Conservation (phyloP, 1,140 invertebrate genomes). For the Cyclargus thomasi region DNA sequence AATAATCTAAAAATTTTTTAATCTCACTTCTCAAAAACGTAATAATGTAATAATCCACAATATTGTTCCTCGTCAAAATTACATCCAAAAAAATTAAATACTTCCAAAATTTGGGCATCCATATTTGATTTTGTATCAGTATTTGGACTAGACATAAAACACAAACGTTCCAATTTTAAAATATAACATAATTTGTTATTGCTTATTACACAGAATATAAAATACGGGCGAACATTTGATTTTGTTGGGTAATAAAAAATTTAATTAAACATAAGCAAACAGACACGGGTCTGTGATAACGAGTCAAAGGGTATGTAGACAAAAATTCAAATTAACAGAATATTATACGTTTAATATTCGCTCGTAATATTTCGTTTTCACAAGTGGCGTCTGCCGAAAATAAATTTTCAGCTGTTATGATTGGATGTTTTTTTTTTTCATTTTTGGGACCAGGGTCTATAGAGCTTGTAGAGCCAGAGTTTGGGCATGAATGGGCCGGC, state of each 20-base stretch:
- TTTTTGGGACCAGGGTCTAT: too few relatives aligned
- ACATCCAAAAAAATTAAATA: background rate
- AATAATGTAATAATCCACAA: background rate
- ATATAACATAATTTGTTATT: background rate
- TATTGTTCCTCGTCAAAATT: background rate
- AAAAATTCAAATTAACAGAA: slow-evolving; percentile 9
- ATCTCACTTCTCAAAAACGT: too few relatives aligned
- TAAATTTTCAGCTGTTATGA: background rate
- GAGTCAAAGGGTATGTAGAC: slow-evolving; percentile 12
- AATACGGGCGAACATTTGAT: slow-evolving; percentile 18
- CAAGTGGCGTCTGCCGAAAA: background rate
- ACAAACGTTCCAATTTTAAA: slow-evolving; percentile 7
- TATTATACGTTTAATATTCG: background rate
- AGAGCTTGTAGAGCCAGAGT: too few relatives aligned
- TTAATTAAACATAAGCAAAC: slow-evolving; percentile 61
- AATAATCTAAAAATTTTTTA: too few relatives aligned
- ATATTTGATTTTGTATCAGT: background rate
- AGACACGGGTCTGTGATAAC: slow-evolving; percentile 37
- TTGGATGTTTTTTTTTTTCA: too few relatives aligned
- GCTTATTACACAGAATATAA: slow-evolving; percentile 14
- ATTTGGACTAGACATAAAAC: background rate
- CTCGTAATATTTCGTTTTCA: background rate
- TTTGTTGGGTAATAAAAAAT: slow-evolving; percentile 37
- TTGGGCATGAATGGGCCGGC: too few relatives aligned
- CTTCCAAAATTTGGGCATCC: background rate